Evolutionary conservation across 2,888 invertebrate genomes (phyloP).

Genomic region (Spilarctia lutea): DNA sequence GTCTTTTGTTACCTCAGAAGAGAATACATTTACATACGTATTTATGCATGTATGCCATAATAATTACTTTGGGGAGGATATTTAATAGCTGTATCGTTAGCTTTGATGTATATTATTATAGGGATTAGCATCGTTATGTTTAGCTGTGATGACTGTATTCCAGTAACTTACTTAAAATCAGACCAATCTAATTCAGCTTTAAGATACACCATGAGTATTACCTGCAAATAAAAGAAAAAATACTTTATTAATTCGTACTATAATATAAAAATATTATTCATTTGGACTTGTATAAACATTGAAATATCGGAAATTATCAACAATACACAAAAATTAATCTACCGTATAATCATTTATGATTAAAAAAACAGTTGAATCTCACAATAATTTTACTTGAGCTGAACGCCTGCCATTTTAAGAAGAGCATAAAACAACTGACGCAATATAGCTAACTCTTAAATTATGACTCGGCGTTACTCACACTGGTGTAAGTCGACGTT

Average conservation of each 20-base stretch:
- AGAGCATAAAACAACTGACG: conserved; percentile 47
- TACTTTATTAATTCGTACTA: not conserved
- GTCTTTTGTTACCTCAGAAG: conserved; percentile 71
- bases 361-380: not conserved
- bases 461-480: conserved; percentile 12
- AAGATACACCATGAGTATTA: conserved; percentile 18
- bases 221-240: conserved; percentile 29
- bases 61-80: conserved; percentile 31
- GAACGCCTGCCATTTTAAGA: conserved; percentile 57
- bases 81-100: conserved; percentile 43
- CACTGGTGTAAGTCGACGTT: not conserved
- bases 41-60: conserved; percentile 23
- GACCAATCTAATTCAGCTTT: not conserved
- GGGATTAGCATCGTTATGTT: conserved; percentile 54
- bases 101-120: conserved; percentile 46
- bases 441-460: not conserved
- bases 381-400: not conserved
- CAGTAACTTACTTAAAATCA: conserved; percentile 6
- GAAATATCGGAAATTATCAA: not conserved
- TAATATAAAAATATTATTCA: not conserved
- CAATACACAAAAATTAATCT: not conserved
- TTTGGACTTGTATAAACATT: not conserved
- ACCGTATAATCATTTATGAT: not conserved
- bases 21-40: conserved; percentile 63
- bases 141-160: conserved; percentile 18